phyloP scores from a whole-genome alignment of 1,140 invertebrate genomes.

The Diorhabda elongata region DNA sequence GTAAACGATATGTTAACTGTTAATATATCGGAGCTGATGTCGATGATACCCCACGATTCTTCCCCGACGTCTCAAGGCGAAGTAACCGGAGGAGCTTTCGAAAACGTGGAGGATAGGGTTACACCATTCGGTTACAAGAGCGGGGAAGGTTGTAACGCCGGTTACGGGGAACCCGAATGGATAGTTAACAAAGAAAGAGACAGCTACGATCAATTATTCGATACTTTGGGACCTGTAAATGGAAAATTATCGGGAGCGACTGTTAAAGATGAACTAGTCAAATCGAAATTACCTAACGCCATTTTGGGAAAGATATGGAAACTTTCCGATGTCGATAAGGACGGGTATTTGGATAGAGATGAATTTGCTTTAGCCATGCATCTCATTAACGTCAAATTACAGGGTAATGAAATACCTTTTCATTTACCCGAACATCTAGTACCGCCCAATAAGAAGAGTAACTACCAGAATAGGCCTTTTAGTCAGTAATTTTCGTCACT shows the following conservation, averaged over 20 bases:
- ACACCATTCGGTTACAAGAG: conserved; percentile 94
- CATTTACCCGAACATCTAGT: conserved; percentile 89
- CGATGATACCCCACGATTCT: conserved; percentile 62
- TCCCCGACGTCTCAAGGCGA: conserved; percentile 19
- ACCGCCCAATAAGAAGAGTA: conserved; percentile 75
- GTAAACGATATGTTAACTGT: conserved; percentile 73
- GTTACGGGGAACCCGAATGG: conserved; percentile 93
- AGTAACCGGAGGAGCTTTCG: conserved; percentile 79
- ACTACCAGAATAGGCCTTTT: background rate
- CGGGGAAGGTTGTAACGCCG: conserved; percentile 95
- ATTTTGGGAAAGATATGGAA: conserved; percentile 98
- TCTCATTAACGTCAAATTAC: conserved; percentile 90
- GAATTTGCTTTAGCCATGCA: conserved; percentile 99
- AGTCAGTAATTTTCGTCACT: background rate
- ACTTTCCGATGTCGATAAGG: conserved; percentile 91
- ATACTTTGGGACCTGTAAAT: conserved; percentile 77
- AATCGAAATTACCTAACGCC: conserved; percentile 95
- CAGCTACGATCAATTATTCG: conserved; percentile 84
- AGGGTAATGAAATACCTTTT: conserved; percentile 88
- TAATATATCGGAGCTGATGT: conserved; percentile 71
- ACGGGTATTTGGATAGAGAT: conserved; percentile 91
- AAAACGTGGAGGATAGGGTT: conserved; percentile 75
- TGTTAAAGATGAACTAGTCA: conserved; percentile 94
- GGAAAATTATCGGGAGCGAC: conserved; percentile 91
- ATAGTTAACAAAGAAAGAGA: conserved; percentile 86